Conservation (phyloP, 2,113 vertebrate species). For the Anguilla rostrata region DNA sequence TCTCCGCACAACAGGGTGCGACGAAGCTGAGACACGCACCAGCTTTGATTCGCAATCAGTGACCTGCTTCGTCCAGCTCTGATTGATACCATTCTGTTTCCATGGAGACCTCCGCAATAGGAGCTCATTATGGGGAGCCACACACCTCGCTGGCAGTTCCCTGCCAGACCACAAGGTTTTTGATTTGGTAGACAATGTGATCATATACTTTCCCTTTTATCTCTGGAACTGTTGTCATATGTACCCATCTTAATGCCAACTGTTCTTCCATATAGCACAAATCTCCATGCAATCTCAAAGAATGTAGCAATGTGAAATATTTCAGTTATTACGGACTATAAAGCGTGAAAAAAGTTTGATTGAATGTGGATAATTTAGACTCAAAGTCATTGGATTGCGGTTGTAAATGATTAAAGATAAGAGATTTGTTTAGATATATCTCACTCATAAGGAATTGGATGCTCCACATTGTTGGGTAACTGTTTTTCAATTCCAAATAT, state of each 20-base stretch:
- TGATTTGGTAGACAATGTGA: background rate
- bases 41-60: background rate
- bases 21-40: background rate
- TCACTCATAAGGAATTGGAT: too few relatives aligned
- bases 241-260: background rate
- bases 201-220: background rate
- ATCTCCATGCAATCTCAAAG: too few relatives aligned
- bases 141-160: background rate
- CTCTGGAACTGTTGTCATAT: conserved; percentile 7
- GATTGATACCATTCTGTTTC: conserved; percentile 18
- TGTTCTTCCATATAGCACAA: too few relatives aligned
- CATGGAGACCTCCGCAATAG: conserved; percentile 18
- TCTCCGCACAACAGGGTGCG: background rate
- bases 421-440: too few relatives aligned
- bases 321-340: too few relatives aligned
- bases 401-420: too few relatives aligned
- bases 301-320: too few relatives aligned
- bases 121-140: background rate
- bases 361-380: too few relatives aligned
- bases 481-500: too few relatives aligned
- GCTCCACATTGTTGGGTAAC: too few relatives aligned
- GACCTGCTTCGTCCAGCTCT: background rate
- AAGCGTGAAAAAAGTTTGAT: too few relatives aligned
- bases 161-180: background rate
- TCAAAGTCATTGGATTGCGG: too few relatives aligned